phyloP scores from a whole-genome alignment of 2,113 vertebrate genomes.

The Aplodontia rufa region DNA sequence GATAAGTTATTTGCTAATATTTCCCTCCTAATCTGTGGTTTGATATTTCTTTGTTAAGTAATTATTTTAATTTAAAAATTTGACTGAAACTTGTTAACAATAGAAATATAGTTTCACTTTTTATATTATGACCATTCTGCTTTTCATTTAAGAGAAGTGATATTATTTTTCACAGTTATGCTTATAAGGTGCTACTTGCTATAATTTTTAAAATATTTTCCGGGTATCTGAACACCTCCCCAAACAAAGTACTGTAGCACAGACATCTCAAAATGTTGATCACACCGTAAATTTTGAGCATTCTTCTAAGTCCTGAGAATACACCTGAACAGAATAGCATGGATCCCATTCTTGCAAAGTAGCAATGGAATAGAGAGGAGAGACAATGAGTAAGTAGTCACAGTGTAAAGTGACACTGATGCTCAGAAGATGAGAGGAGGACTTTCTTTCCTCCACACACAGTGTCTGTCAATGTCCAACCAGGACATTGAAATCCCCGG shows the following conservation, averaged over 20 bases:
- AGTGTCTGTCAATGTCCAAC: neutral
- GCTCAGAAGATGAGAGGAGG: neutral
- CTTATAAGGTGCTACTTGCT: neutral
- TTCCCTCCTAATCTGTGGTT: neutral
- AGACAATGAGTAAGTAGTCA: neutral
- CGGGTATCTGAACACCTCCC: neutral
- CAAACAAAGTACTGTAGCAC: neutral
- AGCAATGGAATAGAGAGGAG: fast-evolving
- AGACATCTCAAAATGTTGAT: neutral
- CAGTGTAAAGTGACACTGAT: neutral
- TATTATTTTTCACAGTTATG: neutral
- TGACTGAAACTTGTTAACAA: neutral
- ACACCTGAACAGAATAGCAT: neutral
- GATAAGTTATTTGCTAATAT: neutral
- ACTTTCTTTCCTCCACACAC: neutral
- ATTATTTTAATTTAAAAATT: neutral
- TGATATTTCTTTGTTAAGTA: neutral
- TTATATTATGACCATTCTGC: neutral
- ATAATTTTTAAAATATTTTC: neutral
- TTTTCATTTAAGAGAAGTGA: neutral
- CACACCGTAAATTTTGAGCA: neutral
- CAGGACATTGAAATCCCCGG: neutral
- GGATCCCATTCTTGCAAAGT: neutral
- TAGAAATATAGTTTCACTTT: neutral
- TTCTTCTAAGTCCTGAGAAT: neutral